A percentile compares a stretch with the other conserved stretches of the same genome.
These are phyloP conservation scores for Thereva unica DNA, from an alignment of 2,888 invertebrate species.

Conservation along the genomic window DNA sequence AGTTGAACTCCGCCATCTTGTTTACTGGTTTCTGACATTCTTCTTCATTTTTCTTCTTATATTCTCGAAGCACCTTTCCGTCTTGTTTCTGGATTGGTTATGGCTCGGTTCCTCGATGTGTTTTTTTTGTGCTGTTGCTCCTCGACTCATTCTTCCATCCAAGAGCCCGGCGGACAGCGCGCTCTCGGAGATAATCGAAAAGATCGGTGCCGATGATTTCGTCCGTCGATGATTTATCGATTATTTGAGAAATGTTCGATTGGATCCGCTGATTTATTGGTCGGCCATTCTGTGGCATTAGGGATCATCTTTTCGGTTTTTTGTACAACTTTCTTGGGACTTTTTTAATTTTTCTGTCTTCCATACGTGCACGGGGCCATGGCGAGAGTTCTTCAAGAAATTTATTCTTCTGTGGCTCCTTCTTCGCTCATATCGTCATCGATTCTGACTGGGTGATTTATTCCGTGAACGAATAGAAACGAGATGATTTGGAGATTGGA, in stretches of 20 bases:
- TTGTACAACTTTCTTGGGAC: too few species aligned
- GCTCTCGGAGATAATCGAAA: constrained; percentile 20
- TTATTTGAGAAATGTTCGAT: constrained; percentile 43
- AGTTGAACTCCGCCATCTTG: constrained; percentile 27
- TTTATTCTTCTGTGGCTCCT: constrained; percentile 10
- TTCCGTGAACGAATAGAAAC: constrained; percentile 22
- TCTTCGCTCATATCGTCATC: constrained; percentile 26
- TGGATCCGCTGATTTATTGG: constrained; percentile 41
- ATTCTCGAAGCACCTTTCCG: constrained; percentile 8
- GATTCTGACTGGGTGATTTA: constrained; percentile 26
- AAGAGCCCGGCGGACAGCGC: neutral
- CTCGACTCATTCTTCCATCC: neutral
- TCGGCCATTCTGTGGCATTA: constrained; percentile 32
- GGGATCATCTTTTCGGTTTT: neutral
- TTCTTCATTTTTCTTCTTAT: constrained; percentile 12
- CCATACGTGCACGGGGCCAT: neutral
- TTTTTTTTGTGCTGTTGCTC: constrained; percentile 1
- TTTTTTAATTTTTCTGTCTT: neutral
- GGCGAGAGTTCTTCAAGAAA: neutral
- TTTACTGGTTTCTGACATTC: neutral
- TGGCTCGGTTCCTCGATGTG: too few species aligned
- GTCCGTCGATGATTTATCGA: constrained; percentile 41
- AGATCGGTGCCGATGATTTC: constrained; percentile 40
- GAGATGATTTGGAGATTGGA: constrained; percentile 25
- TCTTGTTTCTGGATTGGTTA: constrained; percentile 24